Conservation (phyloP, 2,888 invertebrate species). For the Baccha elongata region DNA sequence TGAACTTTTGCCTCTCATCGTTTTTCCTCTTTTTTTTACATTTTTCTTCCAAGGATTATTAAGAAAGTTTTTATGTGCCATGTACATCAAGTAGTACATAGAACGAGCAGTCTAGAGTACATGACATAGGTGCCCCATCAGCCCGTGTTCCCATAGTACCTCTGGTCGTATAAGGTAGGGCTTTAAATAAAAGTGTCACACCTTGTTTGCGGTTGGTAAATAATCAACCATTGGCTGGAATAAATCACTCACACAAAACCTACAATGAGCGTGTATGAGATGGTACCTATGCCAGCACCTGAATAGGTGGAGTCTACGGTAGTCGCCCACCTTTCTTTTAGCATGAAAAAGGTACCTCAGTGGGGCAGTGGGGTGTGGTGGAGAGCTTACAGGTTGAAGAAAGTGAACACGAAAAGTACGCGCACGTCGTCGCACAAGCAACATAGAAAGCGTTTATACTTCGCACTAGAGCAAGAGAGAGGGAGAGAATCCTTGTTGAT, state of each 20-base stretch:
- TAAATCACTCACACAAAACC: conserved; percentile 79
- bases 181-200: conserved; percentile 78
- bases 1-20: conserved; percentile 68
- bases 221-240: conserved; percentile 82
- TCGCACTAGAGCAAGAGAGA: conserved; percentile 46
- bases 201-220: conserved; percentile 79
- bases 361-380: conserved; percentile 7
- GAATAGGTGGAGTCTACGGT: conserved; percentile 73
- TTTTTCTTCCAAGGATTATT: conserved; percentile 60
- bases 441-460: conserved; percentile 20
- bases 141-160: conserved; percentile 71
- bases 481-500: conserved; percentile 70
- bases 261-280: conserved; percentile 69
- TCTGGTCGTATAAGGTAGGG: conserved; percentile 72
- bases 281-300: conserved; percentile 72
- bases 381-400: conserved; percentile 58
- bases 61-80: conserved; percentile 71
- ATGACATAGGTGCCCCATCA: conserved; percentile 69
- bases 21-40: conserved; percentile 6
- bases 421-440: conserved; percentile 73
- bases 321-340: conserved; percentile 71
- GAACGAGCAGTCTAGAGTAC: conserved; percentile 39
- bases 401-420: conserved; percentile 72
- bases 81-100: conserved; percentile 44
- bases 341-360: conserved; percentile 66